Evolutionary conservation across 2,888 invertebrate species (phyloP), one percentile per base, ranked within the genome.

Genomic region (Cephalotes varians): DNA sequence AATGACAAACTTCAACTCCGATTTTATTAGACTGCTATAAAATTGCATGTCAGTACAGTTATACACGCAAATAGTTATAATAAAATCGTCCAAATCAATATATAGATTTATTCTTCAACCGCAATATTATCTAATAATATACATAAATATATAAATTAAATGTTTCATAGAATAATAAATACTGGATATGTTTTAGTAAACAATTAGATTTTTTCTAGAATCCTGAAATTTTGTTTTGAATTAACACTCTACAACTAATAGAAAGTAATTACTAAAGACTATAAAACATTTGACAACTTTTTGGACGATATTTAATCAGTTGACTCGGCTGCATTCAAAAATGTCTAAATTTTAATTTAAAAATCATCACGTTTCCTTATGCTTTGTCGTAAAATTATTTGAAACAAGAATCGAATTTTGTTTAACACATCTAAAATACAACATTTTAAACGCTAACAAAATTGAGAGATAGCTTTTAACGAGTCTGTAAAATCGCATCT

Each of bases 381-480:
- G 21, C 15, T 31, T 12, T 12, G 9, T 31, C 18, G 5, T 40
- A 34, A 69, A 69, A 69, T 47, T 18, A 69, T 69, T 34, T 10
- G 5, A 44, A 34, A 58, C 21, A 18, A 18, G 2, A 62, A 18
- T 15, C 12, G 2, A 18, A 25, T 79, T 69, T 56, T 56, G 44
- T 34, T 69, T 56, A 21, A 40, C 15, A 44, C 34, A n/a, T 3
- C 44, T 31, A 44, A 64, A 56, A 12, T 69, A 69, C 28, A 54
- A 56, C 69, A 56, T 44, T 56, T 79, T 21, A 56, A 64, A 64
- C 62, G 25, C 9, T 64, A 64, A 40, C 40, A 69, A 69, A 79
- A 79, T 79, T 47, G 44, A 79, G 69, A 79, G 77, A 47, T 79
- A 79, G 56, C 77, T 79, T 79, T 79, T 79, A 79, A 34, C 56